Conservation (phyloP, 2,888 invertebrate genomes). For the Ellobium chinense region DNA sequence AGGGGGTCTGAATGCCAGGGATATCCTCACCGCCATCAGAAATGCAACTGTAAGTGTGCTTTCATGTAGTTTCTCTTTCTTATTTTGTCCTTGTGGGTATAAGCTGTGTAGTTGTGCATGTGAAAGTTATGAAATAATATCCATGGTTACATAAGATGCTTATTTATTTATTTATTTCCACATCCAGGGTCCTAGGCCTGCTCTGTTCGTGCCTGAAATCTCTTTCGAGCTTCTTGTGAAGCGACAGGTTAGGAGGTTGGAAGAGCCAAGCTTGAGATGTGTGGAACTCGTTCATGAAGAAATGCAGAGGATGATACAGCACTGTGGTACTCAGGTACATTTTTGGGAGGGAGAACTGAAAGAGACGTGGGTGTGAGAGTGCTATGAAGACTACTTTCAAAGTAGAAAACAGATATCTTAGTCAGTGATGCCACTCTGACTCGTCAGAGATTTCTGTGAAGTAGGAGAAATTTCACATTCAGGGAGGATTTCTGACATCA, state of each 20-base stretch:
- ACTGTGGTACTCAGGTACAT: slow-evolving; percentile 93
- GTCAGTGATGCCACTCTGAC: no score
- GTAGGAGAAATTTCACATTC: no score
- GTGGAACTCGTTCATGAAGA: slow-evolving; percentile 95
- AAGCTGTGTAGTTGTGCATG: no score
- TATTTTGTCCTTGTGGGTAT: no score
- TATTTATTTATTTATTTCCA: neutral
- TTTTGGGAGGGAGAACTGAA: no score
- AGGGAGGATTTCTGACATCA: no score
- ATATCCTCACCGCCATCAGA: slow-evolving; percentile 98
- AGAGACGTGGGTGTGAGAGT: neutral
- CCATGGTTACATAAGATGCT: no score
- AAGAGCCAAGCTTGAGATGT: slow-evolving; percentile 97
- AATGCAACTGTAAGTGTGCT: slow-evolving; percentile 90
- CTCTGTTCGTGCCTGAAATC: slow-evolving; percentile 85
- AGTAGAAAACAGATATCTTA: no score
- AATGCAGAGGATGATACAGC: slow-evolving; percentile 99
- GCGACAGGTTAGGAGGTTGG: slow-evolving; percentile 95
- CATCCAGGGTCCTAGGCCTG: slow-evolving; percentile 81
- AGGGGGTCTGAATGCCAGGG: slow-evolving; percentile 93
- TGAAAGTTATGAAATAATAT: no score
- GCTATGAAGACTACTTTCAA: no score
- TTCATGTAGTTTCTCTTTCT: neutral
- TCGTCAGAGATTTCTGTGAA: no score
- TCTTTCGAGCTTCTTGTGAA: slow-evolving; percentile 99